Percentiles rank a stretch among this genome's conserved stretches.
Evolutionary conservation across 92 coral and sea anemone genomes (phyloP).

Genomic region (Umimayanthus chanpuru): DNA sequence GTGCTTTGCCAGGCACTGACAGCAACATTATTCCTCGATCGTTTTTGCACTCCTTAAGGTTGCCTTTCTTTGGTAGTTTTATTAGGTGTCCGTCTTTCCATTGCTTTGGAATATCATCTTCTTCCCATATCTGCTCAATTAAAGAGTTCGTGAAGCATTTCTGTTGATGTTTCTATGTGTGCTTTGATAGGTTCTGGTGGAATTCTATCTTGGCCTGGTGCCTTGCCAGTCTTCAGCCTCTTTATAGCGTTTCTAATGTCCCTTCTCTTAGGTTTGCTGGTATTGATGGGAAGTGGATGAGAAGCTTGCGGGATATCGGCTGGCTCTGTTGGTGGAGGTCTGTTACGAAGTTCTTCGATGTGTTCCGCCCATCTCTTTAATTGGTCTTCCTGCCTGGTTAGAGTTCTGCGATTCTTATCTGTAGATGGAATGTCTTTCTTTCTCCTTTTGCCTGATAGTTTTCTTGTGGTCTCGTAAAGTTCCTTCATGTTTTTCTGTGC

Average conservation of each 20-base stretch:
- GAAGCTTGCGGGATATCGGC: background rate
- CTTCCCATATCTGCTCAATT: background rate
- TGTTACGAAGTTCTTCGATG: background rate
- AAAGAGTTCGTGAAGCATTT: background rate
- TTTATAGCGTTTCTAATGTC: background rate
- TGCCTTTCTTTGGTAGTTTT: background rate
- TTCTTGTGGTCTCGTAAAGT: too few relatives aligned
- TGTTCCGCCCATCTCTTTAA: background rate
- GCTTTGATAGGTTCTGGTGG: too few relatives aligned
- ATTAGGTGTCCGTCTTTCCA: too few relatives aligned
- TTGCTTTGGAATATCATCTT: too few relatives aligned
- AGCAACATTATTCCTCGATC: background rate
- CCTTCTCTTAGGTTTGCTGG: background rate
- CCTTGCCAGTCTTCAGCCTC: too few relatives aligned
- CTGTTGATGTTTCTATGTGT: too few relatives aligned
- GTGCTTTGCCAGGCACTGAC: too few relatives aligned
- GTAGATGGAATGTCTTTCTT: too few relatives aligned
- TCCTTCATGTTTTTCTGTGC: too few relatives aligned
- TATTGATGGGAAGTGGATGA: background rate
- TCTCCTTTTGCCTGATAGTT: too few relatives aligned
- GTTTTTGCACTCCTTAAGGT: background rate
- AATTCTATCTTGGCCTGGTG: too few relatives aligned
- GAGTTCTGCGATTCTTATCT: background rate
- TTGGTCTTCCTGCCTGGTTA: background rate
- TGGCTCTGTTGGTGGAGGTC: background rate